A percentile compares a stretch with the other conserved stretches of the same genome.
These are phyloP conservation scores for Netelia inedita DNA, from an alignment of 2,888 invertebrate genomes.

Conservation along the genomic window DNA sequence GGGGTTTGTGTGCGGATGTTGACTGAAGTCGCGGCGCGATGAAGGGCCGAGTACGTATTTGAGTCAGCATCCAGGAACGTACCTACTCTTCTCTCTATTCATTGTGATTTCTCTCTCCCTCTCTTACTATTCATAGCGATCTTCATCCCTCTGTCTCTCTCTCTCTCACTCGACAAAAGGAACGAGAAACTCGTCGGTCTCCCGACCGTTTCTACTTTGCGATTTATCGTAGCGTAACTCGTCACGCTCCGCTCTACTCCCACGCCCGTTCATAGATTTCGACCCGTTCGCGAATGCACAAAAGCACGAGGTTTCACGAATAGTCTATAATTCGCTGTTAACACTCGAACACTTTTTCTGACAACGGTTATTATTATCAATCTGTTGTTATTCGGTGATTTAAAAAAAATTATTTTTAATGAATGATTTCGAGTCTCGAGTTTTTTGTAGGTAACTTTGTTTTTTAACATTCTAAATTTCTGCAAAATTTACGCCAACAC, in stretches of 20 bases:
- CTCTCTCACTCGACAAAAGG: constrained; percentile 33
- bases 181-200: constrained; percentile 41
- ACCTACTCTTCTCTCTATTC: constrained; percentile 50
- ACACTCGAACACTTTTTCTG: not conserved
- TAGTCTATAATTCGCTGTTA: constrained; percentile 24
- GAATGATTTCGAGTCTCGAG: too few relatives aligned
- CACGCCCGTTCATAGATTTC: constrained; percentile 75
- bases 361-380: too few relatives aligned
- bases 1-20: constrained; percentile 61
- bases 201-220: constrained; percentile 51
- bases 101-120: constrained; percentile 31
- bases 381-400: too few relatives aligned
- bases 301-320: constrained; percentile 24
- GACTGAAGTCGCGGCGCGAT: constrained; percentile 47
- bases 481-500: too few relatives aligned
- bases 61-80: constrained; percentile 28
- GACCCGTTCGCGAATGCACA: constrained; percentile 26
- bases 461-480: too few relatives aligned
- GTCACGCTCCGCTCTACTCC: constrained; percentile 73
- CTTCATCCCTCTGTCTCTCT: not conserved
- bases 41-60: constrained; percentile 61
- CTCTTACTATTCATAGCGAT: constrained; percentile 3
- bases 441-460: too few relatives aligned
- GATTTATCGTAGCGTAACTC: constrained; percentile 79
- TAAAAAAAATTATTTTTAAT: too few relatives aligned